phyloP scores from a whole-genome alignment of 2,113 vertebrate species.

The Anthoscopus minutus region DNA sequence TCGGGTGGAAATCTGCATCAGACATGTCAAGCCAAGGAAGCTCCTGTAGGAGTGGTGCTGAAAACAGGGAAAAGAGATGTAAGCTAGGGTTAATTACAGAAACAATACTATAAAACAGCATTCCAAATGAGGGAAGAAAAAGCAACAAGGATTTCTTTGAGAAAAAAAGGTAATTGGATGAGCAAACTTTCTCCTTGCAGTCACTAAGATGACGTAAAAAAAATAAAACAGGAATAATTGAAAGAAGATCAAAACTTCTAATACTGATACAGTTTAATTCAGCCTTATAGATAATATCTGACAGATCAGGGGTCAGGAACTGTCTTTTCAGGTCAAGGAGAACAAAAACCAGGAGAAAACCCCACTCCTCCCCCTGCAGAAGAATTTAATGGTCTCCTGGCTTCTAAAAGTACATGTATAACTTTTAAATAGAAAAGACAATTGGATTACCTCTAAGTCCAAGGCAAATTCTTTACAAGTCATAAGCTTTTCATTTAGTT shows the following conservation, averaged over 20 bases:
- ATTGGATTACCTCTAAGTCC: slow-evolving; percentile 85
- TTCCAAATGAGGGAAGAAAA: background rate
- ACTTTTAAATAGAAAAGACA: background rate
- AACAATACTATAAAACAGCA: background rate
- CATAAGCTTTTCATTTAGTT: slow-evolving; percentile 87
- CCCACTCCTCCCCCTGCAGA: background rate
- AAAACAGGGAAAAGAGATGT: background rate
- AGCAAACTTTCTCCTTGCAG: background rate
- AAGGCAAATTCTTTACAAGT: slow-evolving; percentile 86
- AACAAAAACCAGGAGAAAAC: background rate
- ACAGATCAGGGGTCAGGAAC: background rate
- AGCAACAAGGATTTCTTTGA: background rate
- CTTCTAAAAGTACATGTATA: background rate
- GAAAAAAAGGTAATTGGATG: background rate
- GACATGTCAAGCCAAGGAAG: slow-evolving; percentile 90
- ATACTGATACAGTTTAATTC: background rate
- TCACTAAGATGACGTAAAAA: background rate
- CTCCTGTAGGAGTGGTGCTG: slow-evolving; percentile 97
- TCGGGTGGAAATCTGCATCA: slow-evolving; percentile 95
- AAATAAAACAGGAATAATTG: background rate
- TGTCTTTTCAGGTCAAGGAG: background rate
- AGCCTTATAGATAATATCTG: background rate
- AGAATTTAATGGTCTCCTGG: background rate
- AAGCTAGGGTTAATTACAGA: background rate
- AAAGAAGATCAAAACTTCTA: background rate